These are phyloP conservation scores for Ephestia elutella DNA, from an alignment of 1,140 invertebrate species.

Conservation along the genomic window DNA sequence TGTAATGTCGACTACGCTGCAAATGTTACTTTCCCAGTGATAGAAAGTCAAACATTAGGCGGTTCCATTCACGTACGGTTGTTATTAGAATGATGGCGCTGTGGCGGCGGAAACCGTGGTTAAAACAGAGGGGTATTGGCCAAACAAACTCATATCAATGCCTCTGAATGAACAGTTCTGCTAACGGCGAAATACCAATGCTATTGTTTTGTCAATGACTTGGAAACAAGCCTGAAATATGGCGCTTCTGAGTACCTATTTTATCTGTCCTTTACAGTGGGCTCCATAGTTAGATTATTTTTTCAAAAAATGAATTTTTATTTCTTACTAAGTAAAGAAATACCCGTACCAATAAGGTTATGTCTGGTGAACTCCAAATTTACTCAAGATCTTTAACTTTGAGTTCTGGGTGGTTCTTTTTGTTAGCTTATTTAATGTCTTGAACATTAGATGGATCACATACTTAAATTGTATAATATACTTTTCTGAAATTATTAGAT, in stretches of 20 bases:
- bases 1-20: conserved; percentile 35
- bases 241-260: not conserved
- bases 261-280: not conserved
- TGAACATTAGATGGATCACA: no score
- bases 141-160: conserved; percentile 36
- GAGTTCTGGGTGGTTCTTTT: no score
- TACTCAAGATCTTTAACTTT: no score
- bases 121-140: conserved; percentile 35
- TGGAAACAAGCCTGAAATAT: not conserved
- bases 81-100: conserved; percentile 38
- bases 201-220: conserved; percentile 43
- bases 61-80: conserved; percentile 39
- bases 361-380: no score
- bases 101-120: conserved; percentile 41
- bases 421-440: no score
- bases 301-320: no score
- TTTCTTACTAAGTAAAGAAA: no score
- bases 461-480: no score
- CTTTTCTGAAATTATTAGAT: no score
- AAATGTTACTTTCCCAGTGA: conserved; percentile 55
- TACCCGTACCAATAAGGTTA: no score
- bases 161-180: conserved; percentile 39
- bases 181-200: conserved; percentile 36
- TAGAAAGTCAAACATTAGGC: conserved; percentile 58
- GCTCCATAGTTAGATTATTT: no score